Base-by-base conservation (phyloP, 2,113 vertebrate species). In the Oncorhynchus gorbuscha region DNA sequence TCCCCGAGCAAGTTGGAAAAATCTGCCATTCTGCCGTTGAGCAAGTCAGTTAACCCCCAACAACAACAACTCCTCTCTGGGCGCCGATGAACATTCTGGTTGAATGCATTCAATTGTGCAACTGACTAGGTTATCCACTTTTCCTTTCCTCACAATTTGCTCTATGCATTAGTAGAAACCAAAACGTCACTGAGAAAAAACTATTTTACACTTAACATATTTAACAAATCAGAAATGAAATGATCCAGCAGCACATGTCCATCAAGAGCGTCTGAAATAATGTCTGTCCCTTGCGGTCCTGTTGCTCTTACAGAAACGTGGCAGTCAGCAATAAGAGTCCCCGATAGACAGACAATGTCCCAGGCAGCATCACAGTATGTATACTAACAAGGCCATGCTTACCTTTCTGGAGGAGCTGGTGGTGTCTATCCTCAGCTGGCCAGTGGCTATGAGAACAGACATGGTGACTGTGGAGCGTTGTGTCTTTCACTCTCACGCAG, bases 381-480 rank as follows among this genome's bases (percentile, higher is more conserved):
- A 91, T 90, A 80, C 87, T 85, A 89, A 90, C 79, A 73, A 74
- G 82, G 83, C 71, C 85, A 55, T 55, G 51, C 92, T 82, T 94
- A 94, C 93, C 93, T 92, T 89, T 87, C 88, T 87, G 75, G 83
- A 88, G 65, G 81, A 78, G 70, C 79, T 65, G 71, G 91, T 82
- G 76, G 87, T 91, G 74, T 93, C 92, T 69, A 93, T 89, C 84
- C 88, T 94, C 71, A 93, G 75, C 69, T 93, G 92, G 76, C 51
- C 51, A 55, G 93, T 89, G 71, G 87, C 91, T 76, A 95, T 91
- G 79, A 95, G 86, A 73, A 93, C 86, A 1, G 90, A 94, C 88
- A 91, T 91, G 79, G 74, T 85, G 88, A 35, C 13, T 77, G 78
- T 69, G n/a, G n/a, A 11, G 59, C 1, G 59, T 20, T 20, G 59